Conservation (phyloP, 2,113 vertebrate species). For the Raja brachyura region DNA sequence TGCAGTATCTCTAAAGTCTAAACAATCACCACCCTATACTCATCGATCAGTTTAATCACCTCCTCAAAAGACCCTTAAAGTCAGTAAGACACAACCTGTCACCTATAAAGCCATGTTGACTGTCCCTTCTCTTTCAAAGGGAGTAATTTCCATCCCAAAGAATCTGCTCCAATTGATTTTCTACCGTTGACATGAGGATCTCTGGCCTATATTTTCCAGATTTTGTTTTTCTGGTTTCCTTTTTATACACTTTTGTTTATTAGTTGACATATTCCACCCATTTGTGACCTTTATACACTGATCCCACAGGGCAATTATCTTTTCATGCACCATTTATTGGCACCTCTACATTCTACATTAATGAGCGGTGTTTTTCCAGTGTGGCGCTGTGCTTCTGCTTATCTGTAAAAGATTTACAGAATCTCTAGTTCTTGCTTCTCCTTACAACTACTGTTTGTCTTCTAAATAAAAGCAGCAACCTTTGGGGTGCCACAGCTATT, state of each 20-base stretch:
- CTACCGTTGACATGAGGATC: too few relatives aligned
- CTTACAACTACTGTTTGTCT: not conserved
- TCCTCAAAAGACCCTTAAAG: too few relatives aligned
- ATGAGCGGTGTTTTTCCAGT: not conserved
- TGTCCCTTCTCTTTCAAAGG: too few relatives aligned
- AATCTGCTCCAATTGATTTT: too few relatives aligned
- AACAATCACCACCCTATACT: too few relatives aligned
- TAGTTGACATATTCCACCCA: not conserved
- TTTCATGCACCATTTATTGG: not conserved
- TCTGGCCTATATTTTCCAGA: too few relatives aligned
- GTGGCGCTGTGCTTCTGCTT: not conserved
- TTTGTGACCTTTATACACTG: not conserved
- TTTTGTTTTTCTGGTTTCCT: too few relatives aligned
- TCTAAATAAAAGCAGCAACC: not conserved
- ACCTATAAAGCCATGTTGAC: too few relatives aligned
- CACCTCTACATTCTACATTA: not conserved
- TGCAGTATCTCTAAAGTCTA: too few relatives aligned
- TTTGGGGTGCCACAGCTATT: not conserved
- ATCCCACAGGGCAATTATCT: not conserved
- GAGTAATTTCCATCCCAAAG: too few relatives aligned
- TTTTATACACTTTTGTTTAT: not conserved
- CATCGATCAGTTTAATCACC: too few relatives aligned
- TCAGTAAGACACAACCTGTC: too few relatives aligned
- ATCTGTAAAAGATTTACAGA: not conserved
- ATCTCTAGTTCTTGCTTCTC: not conserved